Evolutionary conservation across 2,113 vertebrate genomes (phyloP), one percentile per base, ranked within the genome.

Genomic region (Oryzias woworae): DNA sequence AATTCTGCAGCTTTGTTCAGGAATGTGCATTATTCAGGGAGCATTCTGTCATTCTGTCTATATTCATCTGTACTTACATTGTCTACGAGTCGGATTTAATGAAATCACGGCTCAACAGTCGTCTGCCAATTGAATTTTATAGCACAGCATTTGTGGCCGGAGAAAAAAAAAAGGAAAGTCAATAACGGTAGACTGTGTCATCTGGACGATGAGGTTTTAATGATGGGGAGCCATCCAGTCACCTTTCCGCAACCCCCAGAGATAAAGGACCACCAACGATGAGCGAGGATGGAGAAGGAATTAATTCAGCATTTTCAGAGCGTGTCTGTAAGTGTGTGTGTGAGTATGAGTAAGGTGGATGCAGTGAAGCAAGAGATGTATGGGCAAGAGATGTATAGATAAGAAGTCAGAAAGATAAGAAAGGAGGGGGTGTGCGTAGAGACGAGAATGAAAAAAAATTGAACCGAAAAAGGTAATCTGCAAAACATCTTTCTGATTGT

Each of bases 191-290:
- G 81, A 76, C 52, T 55, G 75, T 75, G 80, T 90, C 80, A 84
- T 82, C 75, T 49, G 80, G 66, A 84, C 80, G 80, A 88, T 86
- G 83, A 82, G 82, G 63, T 88, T 90, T 85, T 84, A 86, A 90
- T 88, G 83, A 87, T 16, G 31, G 80, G 71, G 75, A 80, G 79
- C 56, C 46, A 62, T 71, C 69, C 69, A 81, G 82, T 84, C 86
- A 86, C 85, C 73, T 83, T 80, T 78, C 55, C 55, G 73, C 46
- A 83, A 69, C 70, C 69, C 73, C 67, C 48, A 55, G 80, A 85
- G 86, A 84, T 84, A 82, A 81, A 78, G 50, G 77, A 87, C 81
- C 82, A 69, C 74, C 56, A 36, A 66, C 31, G 10, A 71, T 18
- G 73, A 70, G 65, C 71, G 45, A 75, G 53, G 61, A 69, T 66